phyloP scores from a whole-genome alignment of 1,140 invertebrate species.

The Diabrotica virgifera region DNA sequence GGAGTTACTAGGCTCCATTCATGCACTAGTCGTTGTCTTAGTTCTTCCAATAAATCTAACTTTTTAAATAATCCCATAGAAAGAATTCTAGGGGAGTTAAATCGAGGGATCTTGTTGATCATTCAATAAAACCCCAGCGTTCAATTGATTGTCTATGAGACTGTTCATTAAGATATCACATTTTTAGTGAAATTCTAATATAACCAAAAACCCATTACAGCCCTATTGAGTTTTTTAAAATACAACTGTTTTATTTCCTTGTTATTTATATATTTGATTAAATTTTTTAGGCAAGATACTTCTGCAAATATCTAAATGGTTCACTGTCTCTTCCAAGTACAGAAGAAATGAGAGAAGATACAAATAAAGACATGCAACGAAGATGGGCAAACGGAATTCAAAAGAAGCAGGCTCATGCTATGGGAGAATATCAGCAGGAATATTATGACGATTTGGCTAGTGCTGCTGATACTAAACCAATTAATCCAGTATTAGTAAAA shows the following conservation, averaged over 20 bases:
- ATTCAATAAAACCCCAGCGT: too few species aligned
- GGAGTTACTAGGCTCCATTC: too few species aligned
- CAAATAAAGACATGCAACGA: slow-evolving; percentile 51
- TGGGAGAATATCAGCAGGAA: slow-evolving; percentile 54
- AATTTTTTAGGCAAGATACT: slow-evolving; percentile 53
- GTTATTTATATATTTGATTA: too few species aligned
- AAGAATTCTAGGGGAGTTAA: too few species aligned
- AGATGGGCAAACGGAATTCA: slow-evolving; percentile 50
- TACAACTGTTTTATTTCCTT: too few species aligned
- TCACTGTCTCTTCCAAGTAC: slow-evolving; percentile 52
- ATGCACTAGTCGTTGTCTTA: too few species aligned
- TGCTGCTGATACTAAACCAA: slow-evolving; percentile 50
- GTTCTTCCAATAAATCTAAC: too few species aligned
- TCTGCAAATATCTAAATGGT: slow-evolving; percentile 54
- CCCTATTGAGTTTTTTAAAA: background rate
- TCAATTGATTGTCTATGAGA: too few species aligned
- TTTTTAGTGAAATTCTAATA: background rate
- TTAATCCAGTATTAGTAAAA: slow-evolving; percentile 56
- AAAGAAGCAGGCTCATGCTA: slow-evolving; percentile 59
- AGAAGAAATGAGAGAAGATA: slow-evolving; percentile 61
- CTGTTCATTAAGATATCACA: too few species aligned
- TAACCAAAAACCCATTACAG: background rate
- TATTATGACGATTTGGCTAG: slow-evolving; percentile 61
- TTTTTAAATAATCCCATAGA: too few species aligned
- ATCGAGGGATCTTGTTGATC: too few species aligned